phyloP scores from a whole-genome alignment of 2,888 invertebrate genomes.

The Microplitis manilae region DNA sequence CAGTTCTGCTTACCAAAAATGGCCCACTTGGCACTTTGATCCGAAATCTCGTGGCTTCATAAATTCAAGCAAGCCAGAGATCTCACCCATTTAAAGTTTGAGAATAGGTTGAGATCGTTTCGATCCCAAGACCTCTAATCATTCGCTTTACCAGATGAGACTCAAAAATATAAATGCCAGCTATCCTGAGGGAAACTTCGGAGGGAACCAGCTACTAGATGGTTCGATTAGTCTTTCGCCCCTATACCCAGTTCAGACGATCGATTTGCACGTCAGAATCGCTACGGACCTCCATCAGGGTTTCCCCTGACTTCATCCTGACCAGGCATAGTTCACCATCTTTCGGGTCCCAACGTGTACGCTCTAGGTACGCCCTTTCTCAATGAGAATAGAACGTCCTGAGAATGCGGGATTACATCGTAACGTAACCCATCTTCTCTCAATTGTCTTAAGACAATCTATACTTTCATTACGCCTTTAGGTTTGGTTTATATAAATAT shows the following conservation, averaged over 20 bases:
- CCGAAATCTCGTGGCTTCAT: slow-evolving; percentile 72
- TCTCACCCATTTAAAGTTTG: slow-evolving; percentile 84
- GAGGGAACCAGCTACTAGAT: slow-evolving; percentile 75
- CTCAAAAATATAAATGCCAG: too few species aligned
- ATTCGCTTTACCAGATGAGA: too few species aligned
- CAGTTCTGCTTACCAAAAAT: slow-evolving; percentile 50
- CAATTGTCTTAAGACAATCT: too few species aligned
- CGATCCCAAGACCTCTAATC: too few species aligned
- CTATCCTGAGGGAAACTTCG: too few species aligned
- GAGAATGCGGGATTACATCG: too few species aligned
- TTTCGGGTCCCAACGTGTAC: slow-evolving; percentile 81
- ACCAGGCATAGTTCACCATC: slow-evolving; percentile 83
- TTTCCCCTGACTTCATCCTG: slow-evolving; percentile 81
- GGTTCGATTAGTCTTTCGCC: slow-evolving; percentile 80
- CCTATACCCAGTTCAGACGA: slow-evolving; percentile 84
- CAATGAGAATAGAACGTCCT: background rate
- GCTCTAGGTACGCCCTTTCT: slow-evolving; percentile 75
- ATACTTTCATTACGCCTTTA: too few species aligned
- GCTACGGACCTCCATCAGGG: slow-evolving; percentile 82
- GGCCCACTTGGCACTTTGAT: slow-evolving; percentile 49
- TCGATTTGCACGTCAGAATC: slow-evolving; percentile 87
- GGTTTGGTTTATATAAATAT: too few species aligned
- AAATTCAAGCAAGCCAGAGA: slow-evolving; percentile 75
- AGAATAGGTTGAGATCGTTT: slow-evolving; percentile 76
- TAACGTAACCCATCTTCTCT: too few species aligned